Conservation (phyloP, 2,888 invertebrate genomes). For the Galerucella nymphaeae region DNA sequence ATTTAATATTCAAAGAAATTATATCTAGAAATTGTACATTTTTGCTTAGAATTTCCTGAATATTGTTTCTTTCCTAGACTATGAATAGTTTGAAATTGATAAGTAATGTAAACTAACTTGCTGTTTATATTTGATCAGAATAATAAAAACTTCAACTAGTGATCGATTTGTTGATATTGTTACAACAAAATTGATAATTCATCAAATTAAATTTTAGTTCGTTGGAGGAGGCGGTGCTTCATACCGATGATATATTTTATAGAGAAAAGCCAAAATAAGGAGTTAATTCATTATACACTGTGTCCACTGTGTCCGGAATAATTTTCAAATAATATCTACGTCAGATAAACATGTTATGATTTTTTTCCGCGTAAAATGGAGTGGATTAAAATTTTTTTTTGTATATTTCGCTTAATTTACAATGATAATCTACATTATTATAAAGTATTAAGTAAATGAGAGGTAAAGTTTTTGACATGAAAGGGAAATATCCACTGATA, state of each 20-base stretch:
- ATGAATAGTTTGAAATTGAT: neutral
- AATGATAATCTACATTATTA: too few species aligned
- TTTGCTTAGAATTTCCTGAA: neutral
- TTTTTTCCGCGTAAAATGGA: too few species aligned
- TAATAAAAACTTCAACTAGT: neutral
- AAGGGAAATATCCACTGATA: too few species aligned
- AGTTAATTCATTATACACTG: too few species aligned
- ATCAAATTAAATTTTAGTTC: neutral
- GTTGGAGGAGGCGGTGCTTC: neutral
- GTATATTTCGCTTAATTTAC: too few species aligned
- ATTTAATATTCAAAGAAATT: neutral
- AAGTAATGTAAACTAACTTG: neutral
- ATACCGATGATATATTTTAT: neutral
- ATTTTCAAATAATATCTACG: too few species aligned
- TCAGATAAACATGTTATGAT: too few species aligned
- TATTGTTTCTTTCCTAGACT: neutral
- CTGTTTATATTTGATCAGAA: neutral
- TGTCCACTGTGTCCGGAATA: too few species aligned
- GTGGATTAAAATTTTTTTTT: too few species aligned
- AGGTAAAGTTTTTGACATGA: too few species aligned
- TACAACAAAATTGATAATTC: neutral
- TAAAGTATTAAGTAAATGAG: too few species aligned
- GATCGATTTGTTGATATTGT: slow-evolving; percentile 1
- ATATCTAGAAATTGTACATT: neutral
- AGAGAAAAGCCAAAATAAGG: too few species aligned